Percentiles rank a stretch among this genome's conserved stretches.
These are phyloP conservation scores for Zoanthus sansibaricus DNA, from an alignment of 92 coral and sea anemone species.

Conservation along the genomic window DNA sequence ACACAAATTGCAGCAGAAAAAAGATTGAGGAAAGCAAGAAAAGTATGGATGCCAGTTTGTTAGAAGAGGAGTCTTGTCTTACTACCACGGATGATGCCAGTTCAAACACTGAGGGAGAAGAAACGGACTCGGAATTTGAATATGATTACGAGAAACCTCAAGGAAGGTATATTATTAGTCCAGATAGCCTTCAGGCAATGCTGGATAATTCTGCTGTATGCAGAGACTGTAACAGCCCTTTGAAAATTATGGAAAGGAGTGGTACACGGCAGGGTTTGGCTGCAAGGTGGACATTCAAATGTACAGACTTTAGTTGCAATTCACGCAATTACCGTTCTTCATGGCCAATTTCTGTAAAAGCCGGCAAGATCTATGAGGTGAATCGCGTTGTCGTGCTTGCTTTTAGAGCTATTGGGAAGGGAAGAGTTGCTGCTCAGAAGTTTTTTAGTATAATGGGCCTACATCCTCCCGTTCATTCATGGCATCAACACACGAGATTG, in stretches of 20 bases:
- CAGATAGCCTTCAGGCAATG: slow-evolving; percentile 9
- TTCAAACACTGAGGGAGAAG: background rate
- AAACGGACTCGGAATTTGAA: background rate
- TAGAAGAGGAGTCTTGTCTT: background rate
- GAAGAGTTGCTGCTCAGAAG: slow-evolving; percentile 51
- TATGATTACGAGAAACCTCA: background rate
- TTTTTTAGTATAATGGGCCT: background rate
- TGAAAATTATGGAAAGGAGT: slow-evolving; percentile 7
- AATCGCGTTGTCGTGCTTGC: slow-evolving; percentile 4
- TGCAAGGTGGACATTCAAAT: slow-evolving; percentile 54
- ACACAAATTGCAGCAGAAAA: background rate
- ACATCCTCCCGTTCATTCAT: background rate
- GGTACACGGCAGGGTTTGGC: slow-evolving; percentile 54
- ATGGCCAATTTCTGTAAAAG: slow-evolving; percentile 42
- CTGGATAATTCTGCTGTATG: background rate
- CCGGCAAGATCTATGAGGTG: slow-evolving; percentile 43
- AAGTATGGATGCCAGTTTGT: background rate
- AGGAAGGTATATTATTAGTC: slow-evolving; percentile 28
- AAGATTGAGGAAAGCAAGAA: slow-evolving; percentile 22
- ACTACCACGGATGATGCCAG: background rate
- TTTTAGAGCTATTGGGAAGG: slow-evolving; percentile 33
- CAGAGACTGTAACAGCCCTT: background rate
- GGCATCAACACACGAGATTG: too few species aligned
- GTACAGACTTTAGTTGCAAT: slow-evolving; percentile 33
- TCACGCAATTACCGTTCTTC: slow-evolving; percentile 42